A percentile compares a stretch with the other conserved stretches of the same genome.
phyloP scores from a whole-genome alignment of 2,888 invertebrate genomes.

The Punctoribates punctum region DNA sequence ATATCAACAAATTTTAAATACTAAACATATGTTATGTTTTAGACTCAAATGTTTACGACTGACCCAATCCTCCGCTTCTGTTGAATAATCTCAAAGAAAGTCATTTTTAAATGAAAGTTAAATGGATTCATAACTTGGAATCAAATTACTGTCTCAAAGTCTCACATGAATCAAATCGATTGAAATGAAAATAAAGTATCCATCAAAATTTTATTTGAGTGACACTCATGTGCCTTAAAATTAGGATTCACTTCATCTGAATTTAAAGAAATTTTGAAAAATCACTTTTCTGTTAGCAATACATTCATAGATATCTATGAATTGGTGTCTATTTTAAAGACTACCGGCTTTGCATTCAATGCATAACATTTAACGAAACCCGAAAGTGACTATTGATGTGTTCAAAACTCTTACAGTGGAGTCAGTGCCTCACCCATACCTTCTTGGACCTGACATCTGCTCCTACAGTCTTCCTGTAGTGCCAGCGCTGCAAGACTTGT shows the following conservation, averaged over 20 bases:
- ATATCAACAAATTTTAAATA: slow-evolving; percentile 35
- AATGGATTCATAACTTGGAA: too few species aligned
- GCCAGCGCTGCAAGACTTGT: slow-evolving; percentile 6
- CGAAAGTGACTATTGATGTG: slow-evolving; percentile 8
- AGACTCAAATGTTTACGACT: background rate
- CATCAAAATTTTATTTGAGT: too few species aligned
- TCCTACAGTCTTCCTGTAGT: slow-evolving; percentile 24
- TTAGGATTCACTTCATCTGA: background rate
- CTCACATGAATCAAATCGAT: too few species aligned
- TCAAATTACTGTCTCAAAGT: too few species aligned
- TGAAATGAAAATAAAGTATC: too few species aligned
- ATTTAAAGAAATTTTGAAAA: background rate
- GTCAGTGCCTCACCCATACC: slow-evolving; percentile 20
- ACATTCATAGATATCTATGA: slow-evolving; percentile 15
- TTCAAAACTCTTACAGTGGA: background rate
- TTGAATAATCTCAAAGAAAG: background rate
- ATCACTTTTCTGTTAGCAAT: background rate
- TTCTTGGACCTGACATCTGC: slow-evolving; percentile 36
- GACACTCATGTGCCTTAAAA: too few species aligned
- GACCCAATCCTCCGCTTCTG: background rate
- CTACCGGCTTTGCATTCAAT: background rate
- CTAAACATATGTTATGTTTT: slow-evolving; percentile 26
- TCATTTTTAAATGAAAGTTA: too few species aligned
- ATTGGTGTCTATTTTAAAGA: background rate
- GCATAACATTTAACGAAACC: background rate